These are phyloP conservation scores for Myopa testacea DNA, from an alignment of 2,888 invertebrate genomes.

Conservation along the genomic window DNA sequence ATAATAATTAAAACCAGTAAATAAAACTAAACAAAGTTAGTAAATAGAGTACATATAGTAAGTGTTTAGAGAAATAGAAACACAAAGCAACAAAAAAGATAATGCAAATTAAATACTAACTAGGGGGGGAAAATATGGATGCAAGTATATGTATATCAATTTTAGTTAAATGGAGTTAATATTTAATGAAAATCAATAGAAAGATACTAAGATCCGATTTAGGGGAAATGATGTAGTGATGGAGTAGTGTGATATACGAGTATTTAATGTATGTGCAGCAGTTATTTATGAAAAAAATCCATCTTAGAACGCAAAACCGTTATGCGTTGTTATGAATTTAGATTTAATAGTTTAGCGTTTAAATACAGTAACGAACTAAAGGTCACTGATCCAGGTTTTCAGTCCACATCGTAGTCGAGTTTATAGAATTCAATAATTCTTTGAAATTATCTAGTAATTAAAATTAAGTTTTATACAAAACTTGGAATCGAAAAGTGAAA, in stretches of 20 bases:
- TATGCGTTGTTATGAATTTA: too few species aligned
- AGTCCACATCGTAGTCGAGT: too few species aligned
- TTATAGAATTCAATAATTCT: too few species aligned
- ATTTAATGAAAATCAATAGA: neutral
- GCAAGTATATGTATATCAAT: neutral
- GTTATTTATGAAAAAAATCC: too few species aligned
- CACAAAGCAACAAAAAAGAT: neutral
- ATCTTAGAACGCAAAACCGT: too few species aligned
- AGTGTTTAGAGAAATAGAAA: neutral
- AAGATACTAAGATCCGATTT: neutral
- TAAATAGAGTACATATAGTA: neutral
- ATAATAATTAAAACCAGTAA: constrained; percentile 9
- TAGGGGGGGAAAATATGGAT: neutral
- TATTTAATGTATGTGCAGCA: neutral
- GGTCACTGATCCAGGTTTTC: too few species aligned
- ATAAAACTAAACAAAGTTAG: neutral
- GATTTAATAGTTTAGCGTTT: too few species aligned
- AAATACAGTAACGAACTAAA: too few species aligned
- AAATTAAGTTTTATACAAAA: too few species aligned
- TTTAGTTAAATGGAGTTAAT: neutral
- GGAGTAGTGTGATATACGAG: neutral
- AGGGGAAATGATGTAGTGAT: neutral
- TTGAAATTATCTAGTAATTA: too few species aligned
- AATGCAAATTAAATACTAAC: neutral
- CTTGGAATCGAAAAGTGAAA: too few species aligned